Base-by-base conservation (phyloP, 2,113 vertebrate genomes). In the Labeo catla region DNA sequence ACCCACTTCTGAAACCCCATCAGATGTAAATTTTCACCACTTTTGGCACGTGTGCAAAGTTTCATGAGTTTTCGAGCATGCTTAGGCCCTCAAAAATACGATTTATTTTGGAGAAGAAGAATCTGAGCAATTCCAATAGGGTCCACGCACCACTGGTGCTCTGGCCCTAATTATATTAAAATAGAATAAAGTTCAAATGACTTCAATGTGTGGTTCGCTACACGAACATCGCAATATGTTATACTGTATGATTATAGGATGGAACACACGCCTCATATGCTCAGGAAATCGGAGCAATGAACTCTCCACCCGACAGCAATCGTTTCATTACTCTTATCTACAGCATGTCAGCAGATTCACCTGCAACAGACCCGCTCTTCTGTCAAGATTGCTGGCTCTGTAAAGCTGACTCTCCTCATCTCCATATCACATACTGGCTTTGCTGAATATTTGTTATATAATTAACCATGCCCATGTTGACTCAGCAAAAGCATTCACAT, bases 401-500 rank as follows among this genome's bases (percentile, higher is more conserved):
- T 66, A 70, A 54, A 72, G 19, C n/a, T 66, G 28, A 77, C 73
- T 86, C 19, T 39, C 54, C 76, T 7, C 73, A 76, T 88, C 54
- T 49, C 11, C 59, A 8, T 76, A 87, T 70, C 49, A 45, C 59
- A 68, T 70, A 77, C 82, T 6, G 65, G 68, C 85, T 83, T 83
- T 13, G 28, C 74, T 83, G 72, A 80, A 90, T 76, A 90, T 89
- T 85, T 86, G 74, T 54, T 85, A 84, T 50, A 11, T 88, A 87
- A 84, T 87, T 86, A 84, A 86, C 39, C 49, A 52, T 52, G n/a
- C 13, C 49, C 70, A 6, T 86, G 89, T 79, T 78, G 87, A 87
- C 83, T 85, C 74, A 72, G 84, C 86, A 86, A 19, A 88, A 76
- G 34, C 47, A 89, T 89, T 89, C 80, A 73, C 78, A 91, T 90